These are phyloP conservation scores for Bradynema listronoti DNA, from an alignment of 1,140 invertebrate genomes.

Conservation along the genomic window DNA sequence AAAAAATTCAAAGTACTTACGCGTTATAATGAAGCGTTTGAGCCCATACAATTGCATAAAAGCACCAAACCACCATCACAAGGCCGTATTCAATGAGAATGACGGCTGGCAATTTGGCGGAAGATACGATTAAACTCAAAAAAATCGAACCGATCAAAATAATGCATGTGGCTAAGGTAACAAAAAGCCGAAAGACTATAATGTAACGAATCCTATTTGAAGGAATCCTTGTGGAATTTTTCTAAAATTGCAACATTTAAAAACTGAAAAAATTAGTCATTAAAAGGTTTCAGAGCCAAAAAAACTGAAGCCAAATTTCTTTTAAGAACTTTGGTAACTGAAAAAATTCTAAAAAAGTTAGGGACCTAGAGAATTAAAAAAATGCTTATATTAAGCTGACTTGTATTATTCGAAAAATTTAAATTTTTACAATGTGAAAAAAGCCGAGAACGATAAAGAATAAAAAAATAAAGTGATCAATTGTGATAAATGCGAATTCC, in stretches of 20 bases:
- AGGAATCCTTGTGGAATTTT: conserved; percentile 20
- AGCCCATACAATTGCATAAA: conserved; percentile 26
- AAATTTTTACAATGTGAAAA: conserved; percentile 10
- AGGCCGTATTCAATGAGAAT: conserved; percentile 27
- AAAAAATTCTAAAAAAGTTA: not conserved
- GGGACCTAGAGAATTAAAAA: not conserved
- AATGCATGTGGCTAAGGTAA: conserved; percentile 16
- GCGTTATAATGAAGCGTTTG: conserved; percentile 21
- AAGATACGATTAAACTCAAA: conserved; percentile 14
- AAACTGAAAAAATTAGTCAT: not conserved
- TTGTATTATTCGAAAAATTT: not conserved
- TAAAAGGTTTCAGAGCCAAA: not conserved
- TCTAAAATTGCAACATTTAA: conserved; percentile 13
- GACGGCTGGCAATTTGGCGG: conserved; percentile 17
- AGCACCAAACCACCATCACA: conserved; percentile 21
- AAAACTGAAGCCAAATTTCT: not conserved
- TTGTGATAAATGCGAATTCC: conserved; percentile 2
- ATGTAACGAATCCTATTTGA: conserved; percentile 12
- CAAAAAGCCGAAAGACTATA: conserved; percentile 10
- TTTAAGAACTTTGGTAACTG: not conserved
- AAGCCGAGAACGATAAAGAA: conserved; percentile 15
- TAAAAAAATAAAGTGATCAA: conserved; percentile 3
- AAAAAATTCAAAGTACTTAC: conserved; percentile 25
- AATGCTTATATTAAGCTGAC: not conserved
- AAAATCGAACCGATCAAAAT: conserved; percentile 17